Base-by-base conservation (phyloP, 2,113 vertebrate species). In the Cavia aperea region DNA sequence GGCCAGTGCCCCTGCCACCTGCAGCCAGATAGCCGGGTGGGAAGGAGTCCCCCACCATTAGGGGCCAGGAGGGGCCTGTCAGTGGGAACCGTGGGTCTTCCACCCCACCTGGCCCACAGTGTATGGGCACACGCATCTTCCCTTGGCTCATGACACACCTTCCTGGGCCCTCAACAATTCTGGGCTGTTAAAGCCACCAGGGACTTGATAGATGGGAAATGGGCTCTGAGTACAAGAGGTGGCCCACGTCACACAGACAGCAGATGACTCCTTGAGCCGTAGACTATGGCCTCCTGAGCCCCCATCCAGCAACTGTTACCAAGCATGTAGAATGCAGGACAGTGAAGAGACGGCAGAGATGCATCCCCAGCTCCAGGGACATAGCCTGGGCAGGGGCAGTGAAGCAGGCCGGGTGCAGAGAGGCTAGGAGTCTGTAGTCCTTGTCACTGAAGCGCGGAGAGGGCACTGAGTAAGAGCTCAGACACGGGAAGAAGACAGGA, bases 1-100 rank as follows among this genome's bases (percentile, higher is more conserved):
- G 0, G 99, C 98, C 95, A 99, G 93, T 0, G 99, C 98, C 51
- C 99, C 99, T 0, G 99, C 99, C 70, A 99, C 96, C 99, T 99
- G 97, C 6, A n/a, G 60, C 56, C 68, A 62, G 14, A 88, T 5
- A 70, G 63, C 18, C 78, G 86, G 46, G 33, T 51, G 68, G 62
- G 51, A 29, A 51, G 15, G 29, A n/a, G 68, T 82, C 78, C 62
- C 26, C 10, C 18, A 29, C 11, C 51, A 65, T 3, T 2, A 62
- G 46, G n/a, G 77, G 89, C 21, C 36, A 36, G 21, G 82, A 31
- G 49, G 46, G 26, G 3, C 79, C 81, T 73, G 46, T 7, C 43
- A 51, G 60, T 36, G 72, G 63, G 39, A 43, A 36, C 15, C 62
- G 56, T n/a, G 15, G 21, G 12, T 65, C 78, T 49, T 65, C n/a